Evolutionary conservation across 2,113 vertebrate species (phyloP).

Genomic region (Seriola rivoliana): DNA sequence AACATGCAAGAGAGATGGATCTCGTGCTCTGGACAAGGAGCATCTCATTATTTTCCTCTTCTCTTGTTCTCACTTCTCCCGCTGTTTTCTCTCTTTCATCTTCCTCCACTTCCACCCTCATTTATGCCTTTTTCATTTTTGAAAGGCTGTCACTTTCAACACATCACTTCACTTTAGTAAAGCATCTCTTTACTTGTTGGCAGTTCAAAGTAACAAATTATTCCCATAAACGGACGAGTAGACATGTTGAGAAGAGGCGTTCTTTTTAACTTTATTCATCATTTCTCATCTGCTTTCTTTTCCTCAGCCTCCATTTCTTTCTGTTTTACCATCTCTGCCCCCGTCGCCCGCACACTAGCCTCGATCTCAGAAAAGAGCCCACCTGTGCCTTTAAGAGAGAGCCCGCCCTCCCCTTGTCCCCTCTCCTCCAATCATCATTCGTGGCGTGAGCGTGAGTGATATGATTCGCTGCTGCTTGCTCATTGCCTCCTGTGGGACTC

Average conservation of each 20-base stretch:
- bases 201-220: neutral
- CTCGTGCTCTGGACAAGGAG: constrained; percentile 22
- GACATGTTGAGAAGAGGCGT: constrained; percentile 1
- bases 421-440: constrained; percentile 59
- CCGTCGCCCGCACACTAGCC: constrained; percentile 84
- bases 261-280: neutral
- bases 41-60: constrained; percentile 6
- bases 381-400: constrained; percentile 95
- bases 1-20: constrained; percentile 18
- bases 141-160: constrained; percentile 22
- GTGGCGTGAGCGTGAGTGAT: constrained; percentile 56
- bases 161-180: neutral
- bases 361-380: constrained; percentile 85
- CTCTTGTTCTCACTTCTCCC: neutral
- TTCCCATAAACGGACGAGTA: neutral
- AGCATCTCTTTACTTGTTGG: neutral
- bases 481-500: constrained; percentile 64
- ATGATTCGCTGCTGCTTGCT: constrained; percentile 66
- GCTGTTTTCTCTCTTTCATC: constrained; percentile 3
- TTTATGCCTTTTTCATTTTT: constrained; percentile 9
- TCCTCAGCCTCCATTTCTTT: neutral
- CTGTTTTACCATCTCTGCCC: constrained; percentile 27
- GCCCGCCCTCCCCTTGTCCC: constrained; percentile 68
- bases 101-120: neutral
- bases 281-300: neutral